A percentile compares a stretch with the other conserved stretches of the same genome.
These are phyloP conservation scores for Oreochromis niloticus DNA, from an alignment of 2,113 vertebrate genomes.

Conservation along the genomic window DNA sequence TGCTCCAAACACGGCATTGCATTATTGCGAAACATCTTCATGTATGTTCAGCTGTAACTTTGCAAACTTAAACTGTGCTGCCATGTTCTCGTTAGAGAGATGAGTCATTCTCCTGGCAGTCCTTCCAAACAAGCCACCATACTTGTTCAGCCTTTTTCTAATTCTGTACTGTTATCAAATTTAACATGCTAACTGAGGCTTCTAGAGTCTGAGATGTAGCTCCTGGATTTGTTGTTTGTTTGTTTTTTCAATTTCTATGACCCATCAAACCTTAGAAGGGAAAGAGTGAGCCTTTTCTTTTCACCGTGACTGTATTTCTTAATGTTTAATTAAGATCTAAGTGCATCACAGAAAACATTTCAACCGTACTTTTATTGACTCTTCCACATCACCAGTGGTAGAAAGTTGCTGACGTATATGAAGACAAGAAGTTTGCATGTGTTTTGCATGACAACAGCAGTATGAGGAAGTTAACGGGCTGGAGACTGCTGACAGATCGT, in stretches of 20 bases:
- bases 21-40: not conserved
- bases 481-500: conserved; percentile 51
- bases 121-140: not conserved
- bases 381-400: not conserved
- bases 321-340: not conserved
- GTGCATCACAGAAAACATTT: not conserved
- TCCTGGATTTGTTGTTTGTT: not conserved
- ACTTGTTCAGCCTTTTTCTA: not conserved
- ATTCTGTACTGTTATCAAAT: not conserved
- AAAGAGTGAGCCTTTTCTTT: not conserved
- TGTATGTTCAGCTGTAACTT: not conserved
- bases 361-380: not conserved
- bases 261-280: not conserved
- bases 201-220: not conserved
- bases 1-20: not conserved
- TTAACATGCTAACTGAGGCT: not conserved
- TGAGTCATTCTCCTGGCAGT: not conserved
- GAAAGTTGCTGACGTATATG: conserved; percentile 26
- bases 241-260: not conserved
- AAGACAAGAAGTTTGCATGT: conserved; percentile 29
- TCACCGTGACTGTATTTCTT: not conserved
- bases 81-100: not conserved
- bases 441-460: conserved; percentile 26
- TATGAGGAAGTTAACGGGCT: conserved; percentile 2
- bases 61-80: not conserved